A percentile compares a stretch with the other conserved stretches of the same genome.
Conservation (phyloP, 1,140 invertebrate genomes). For the Heliconius melpomene region DNA sequence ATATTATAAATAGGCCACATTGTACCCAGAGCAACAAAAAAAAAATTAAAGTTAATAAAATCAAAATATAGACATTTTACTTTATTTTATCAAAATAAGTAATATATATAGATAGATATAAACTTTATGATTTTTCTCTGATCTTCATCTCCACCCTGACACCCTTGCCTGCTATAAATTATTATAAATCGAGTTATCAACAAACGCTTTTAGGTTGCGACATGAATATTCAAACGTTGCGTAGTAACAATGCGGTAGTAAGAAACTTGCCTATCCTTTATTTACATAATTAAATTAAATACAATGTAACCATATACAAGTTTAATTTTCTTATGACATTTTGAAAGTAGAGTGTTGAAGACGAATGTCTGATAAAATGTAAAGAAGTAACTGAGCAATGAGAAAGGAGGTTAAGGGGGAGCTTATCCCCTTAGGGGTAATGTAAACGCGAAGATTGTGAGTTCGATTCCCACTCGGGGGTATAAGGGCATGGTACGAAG, state of each 20-base stretch:
- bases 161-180: not conserved
- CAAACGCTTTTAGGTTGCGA: not conserved
- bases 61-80: too few relatives aligned
- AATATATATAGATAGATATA: not conserved
- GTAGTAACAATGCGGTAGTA: slow-evolving; percentile 5
- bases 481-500: too few relatives aligned
- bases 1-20: too few relatives aligned
- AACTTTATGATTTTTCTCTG: not conserved
- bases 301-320: not conserved
- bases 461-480: too few relatives aligned
- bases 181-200: slow-evolving; percentile 14
- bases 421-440: too few relatives aligned
- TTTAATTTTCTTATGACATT: not conserved
- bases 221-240: not conserved
- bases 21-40: too few relatives aligned
- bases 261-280: slow-evolving; percentile 12
- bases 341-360: not conserved
- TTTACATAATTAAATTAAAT: slow-evolving; percentile 7
- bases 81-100: too few relatives aligned
- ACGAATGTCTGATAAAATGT: not conserved
- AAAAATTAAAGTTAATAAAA: too few relatives aligned
- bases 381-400: too few relatives aligned
- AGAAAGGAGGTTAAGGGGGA: too few relatives aligned
- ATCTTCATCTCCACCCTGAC: not conserved
- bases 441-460: too few relatives aligned